Evolutionary conservation across 2,888 invertebrate species (phyloP).

Genomic region (Rhagium mordax): DNA sequence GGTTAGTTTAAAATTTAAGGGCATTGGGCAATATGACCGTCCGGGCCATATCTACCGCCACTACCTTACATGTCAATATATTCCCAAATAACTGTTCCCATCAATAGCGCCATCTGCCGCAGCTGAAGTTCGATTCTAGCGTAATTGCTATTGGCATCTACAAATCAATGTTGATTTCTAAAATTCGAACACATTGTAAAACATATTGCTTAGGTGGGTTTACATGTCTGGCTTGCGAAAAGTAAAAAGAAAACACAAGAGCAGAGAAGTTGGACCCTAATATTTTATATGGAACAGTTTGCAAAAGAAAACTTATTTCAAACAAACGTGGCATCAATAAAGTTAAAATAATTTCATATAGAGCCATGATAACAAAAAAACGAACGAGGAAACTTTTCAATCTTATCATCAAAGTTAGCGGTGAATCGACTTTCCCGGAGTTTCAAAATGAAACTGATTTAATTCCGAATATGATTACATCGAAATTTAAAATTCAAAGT

Average conservation of each 20-base stretch:
- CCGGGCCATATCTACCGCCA: no score
- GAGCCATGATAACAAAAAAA: conserved; percentile 36
- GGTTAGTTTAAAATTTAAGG: no score
- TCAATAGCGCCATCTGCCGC: no score
- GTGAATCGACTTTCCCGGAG: conserved; percentile 61
- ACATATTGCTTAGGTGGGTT: background rate
- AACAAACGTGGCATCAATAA: conserved; percentile 31
- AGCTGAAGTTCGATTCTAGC: no score
- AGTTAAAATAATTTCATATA: conserved; percentile 40
- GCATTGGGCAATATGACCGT: no score
- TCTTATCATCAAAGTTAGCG: conserved; percentile 67
- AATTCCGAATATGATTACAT: conserved; percentile 71
- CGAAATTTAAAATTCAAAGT: conserved; percentile 71
- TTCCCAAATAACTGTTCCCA: no score
- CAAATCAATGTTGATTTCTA: background rate
- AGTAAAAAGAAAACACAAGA: background rate
- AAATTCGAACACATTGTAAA: background rate
- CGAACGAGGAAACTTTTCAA: conserved; percentile 63
- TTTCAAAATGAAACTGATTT: conserved; percentile 70
- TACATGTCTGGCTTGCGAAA: background rate
- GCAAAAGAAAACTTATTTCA: conserved; percentile 32
- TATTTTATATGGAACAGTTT: conserved; percentile 24
- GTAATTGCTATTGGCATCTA: no score
- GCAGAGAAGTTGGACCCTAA: background rate
- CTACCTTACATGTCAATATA: no score